Evolutionary conservation across 2,888 invertebrate species (phyloP), one percentile per base, ranked within the genome.

Genomic region (Caradrina clavipalpis): DNA sequence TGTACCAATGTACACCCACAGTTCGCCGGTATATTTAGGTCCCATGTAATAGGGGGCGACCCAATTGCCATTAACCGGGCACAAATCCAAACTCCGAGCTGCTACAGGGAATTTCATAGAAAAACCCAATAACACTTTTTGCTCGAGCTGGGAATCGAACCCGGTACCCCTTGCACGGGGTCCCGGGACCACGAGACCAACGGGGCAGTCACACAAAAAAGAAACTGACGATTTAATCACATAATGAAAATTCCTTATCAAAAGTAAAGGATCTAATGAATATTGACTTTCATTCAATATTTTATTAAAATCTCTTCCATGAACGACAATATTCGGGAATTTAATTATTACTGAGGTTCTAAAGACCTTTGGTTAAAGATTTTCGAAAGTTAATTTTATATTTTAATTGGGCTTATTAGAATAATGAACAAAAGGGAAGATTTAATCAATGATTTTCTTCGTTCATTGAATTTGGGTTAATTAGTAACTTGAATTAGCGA

Each of bases 401-500:
- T 65, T 71, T 26, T n/a, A 53, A 74, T 74, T 63, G 13, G 35
- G n/a, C 11, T 0, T 50, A 75, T 71, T 75, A 65, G 10, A 53
- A 66, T 66, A 55, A 60, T 72, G 6, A 55, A 42, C n/a, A 64
- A 50, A 64, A 17, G 1, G 22, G 8, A n/a, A 53, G 15, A 61
- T 31, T 21, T 15, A n/a, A 45, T 22, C 42, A 35, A 13, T 45
- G 2, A 45, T 51, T 51, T 35, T 45, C 1, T 39, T 13, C 69
- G 10, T 42, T 69, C 3, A 45, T 22, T 22, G 4, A n/a, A 13
- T 31, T 49, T 60, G 10, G 10, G 17, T 45, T 45, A 17, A 17
- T 17, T 17, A 45, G 17, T 45, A 6, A 5, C 42, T 42, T 26
- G 26, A 35, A 35, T 35, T 35, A 35, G 35, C 35, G 35, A 35